Evolutionary conservation across 2,113 vertebrate species (phyloP).

Genomic region (Colius striatus): DNA sequence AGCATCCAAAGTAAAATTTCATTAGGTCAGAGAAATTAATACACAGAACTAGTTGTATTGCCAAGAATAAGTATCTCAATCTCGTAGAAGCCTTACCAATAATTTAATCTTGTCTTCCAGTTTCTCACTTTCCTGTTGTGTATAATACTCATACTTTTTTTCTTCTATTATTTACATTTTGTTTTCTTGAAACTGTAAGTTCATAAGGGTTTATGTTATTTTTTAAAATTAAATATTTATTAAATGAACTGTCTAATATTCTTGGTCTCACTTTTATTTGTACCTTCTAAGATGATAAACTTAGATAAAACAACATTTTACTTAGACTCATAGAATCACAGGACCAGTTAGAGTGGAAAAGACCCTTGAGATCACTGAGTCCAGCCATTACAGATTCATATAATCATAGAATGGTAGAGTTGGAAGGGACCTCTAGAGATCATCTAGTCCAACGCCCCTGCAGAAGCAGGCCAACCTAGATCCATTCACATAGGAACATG

Average conservation of each 20-base stretch:
- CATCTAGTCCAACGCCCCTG: too few relatives aligned
- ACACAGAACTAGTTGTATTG: neutral
- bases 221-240: neutral
- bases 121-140: neutral
- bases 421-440: too few relatives aligned
- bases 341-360: neutral
- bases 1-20: neutral
- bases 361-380: neutral
- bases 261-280: neutral
- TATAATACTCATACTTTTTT: neutral
- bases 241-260: neutral
- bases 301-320: neutral
- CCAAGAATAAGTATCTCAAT: neutral
- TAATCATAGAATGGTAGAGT: too few relatives aligned
- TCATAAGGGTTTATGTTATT: neutral
- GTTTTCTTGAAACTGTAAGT: neutral
- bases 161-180: neutral
- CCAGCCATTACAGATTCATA: neutral
- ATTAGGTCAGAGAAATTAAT: neutral
- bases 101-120: neutral
- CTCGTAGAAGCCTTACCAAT: neutral
- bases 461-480: too few relatives aligned
- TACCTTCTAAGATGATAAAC: neutral
- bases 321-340: neutral
- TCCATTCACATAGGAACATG: too few relatives aligned